Percentiles rank a stretch among this genome's conserved stretches.
These are phyloP conservation scores for Drosophila saltans DNA, from an alignment of 1,140 invertebrate genomes.

Conservation along the genomic window DNA sequence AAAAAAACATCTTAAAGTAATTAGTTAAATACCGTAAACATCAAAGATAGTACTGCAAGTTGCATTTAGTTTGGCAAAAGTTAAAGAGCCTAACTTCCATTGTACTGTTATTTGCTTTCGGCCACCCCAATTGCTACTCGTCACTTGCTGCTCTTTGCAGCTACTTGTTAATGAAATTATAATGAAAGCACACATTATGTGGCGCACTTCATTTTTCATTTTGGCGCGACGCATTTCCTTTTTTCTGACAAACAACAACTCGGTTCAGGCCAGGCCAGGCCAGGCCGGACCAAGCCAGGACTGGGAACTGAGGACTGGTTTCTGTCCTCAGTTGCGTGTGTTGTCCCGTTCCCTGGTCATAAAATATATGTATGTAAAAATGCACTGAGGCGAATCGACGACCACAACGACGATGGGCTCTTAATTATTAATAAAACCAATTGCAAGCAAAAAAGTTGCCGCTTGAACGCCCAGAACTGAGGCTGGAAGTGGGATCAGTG, in stretches of 20 bases:
- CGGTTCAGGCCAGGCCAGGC: constrained; percentile 27
- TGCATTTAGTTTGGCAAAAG: no score
- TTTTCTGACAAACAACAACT: constrained; percentile 47
- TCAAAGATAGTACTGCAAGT: no score
- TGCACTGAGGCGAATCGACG: constrained; percentile 18
- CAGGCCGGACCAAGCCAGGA: background rate
- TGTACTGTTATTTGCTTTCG: constrained; percentile 16
- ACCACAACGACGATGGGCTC: constrained; percentile 42
- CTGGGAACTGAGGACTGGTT: constrained; percentile 29
- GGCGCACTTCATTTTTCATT: constrained; percentile 80
- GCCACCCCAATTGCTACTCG: constrained; percentile 5
- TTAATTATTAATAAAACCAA: constrained; percentile 77
- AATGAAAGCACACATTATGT: constrained; percentile 60
- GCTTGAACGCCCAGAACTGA: constrained; percentile 23
- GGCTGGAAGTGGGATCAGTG: constrained; percentile 15
- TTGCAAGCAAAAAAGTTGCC: constrained; percentile 46
- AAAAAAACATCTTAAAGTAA: no score
- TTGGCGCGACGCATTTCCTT: constrained; percentile 72
- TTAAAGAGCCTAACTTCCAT: background rate
- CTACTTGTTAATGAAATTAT: constrained; percentile 60
- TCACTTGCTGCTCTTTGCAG: constrained; percentile 22
- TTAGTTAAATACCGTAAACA: no score
- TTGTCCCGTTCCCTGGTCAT: constrained; percentile 1
- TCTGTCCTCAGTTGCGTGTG: constrained; percentile 25
- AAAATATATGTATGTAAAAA: constrained; percentile 26